Evolutionary conservation across 2,888 invertebrate genomes (phyloP).

Genomic region (Stenoptilia bipunctidactyla): DNA sequence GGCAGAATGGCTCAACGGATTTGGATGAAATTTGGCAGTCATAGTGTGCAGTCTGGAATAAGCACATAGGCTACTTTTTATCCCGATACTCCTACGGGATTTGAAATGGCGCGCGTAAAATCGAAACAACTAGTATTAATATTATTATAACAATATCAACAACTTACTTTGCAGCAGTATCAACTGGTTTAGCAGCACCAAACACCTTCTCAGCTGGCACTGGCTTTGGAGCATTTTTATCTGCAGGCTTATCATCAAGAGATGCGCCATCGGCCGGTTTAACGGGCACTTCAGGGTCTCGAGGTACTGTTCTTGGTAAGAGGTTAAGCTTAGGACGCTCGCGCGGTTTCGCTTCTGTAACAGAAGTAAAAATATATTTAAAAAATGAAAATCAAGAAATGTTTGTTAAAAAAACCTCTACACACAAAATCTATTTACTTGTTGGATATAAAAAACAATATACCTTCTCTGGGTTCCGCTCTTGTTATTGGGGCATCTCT

Average conservation of each 20-base stretch:
- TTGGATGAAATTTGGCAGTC: no score
- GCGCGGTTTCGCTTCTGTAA: slow-evolving; percentile 61
- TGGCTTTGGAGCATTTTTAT: slow-evolving; percentile 49
- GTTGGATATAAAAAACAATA: slow-evolving; percentile 3
- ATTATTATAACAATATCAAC: no score
- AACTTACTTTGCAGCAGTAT: slow-evolving; percentile 84
- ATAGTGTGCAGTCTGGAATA: no score
- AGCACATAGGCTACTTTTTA: no score
- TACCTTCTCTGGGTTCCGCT: slow-evolving; percentile 58
- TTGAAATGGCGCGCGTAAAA: no score
- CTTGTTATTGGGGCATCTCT: slow-evolving; percentile 24
- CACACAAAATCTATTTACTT: no score
- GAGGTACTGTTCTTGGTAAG: slow-evolving; percentile 84
- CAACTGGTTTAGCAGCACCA: slow-evolving; percentile 95
- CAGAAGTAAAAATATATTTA: no score
- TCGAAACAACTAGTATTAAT: no score
- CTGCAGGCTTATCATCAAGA: slow-evolving; percentile 26
- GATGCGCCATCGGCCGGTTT: slow-evolving; percentile 42
- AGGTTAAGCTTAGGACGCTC: slow-evolving; percentile 85
- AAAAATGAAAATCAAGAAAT: no score
- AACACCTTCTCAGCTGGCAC: slow-evolving; percentile 84
- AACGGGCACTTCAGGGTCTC: slow-evolving; percentile 53
- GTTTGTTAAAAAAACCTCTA: no score
- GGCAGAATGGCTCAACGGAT: no score
- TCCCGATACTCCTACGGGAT: no score